phyloP scores from a whole-genome alignment of 2,888 invertebrate species.

The Drosophila cyrtoloma region DNA sequence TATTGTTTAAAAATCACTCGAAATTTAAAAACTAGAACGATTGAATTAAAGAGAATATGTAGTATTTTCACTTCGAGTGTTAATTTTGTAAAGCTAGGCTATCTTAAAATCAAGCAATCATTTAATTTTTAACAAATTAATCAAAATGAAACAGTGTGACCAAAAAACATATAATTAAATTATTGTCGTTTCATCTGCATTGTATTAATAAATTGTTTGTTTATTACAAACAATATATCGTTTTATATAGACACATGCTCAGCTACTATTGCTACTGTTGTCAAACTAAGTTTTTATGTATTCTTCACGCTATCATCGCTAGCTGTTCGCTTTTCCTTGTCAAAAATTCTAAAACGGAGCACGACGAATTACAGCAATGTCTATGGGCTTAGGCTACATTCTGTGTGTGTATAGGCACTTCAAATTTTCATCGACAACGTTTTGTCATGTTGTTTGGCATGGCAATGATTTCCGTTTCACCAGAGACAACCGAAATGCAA shows the following conservation, averaged over 20 bases:
- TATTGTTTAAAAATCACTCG: not conserved
- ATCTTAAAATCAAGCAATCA: not conserved
- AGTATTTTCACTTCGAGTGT: not conserved
- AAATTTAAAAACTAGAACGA: not conserved
- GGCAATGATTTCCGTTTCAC: not conserved
- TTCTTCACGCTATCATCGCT: slow-evolving; percentile 16
- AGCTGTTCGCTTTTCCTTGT: not conserved
- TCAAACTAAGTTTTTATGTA: not conserved
- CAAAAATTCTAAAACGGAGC: slow-evolving; percentile 20
- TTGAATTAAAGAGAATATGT: not conserved
- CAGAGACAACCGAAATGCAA: not conserved
- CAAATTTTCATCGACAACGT: slow-evolving; percentile 11
- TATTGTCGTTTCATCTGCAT: not conserved
- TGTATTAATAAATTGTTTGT: not conserved
- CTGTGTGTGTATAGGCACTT: not conserved
- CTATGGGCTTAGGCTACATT: not conserved
- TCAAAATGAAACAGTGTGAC: not conserved
- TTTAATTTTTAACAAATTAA: not conserved
- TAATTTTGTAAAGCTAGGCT: not conserved
- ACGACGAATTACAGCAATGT: slow-evolving; percentile 22
- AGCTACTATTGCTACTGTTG: not conserved
- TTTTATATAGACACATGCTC: not conserved
- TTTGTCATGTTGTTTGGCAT: slow-evolving; percentile 5
- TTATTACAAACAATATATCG: not conserved
- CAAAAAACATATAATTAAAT: not conserved